Base-by-base conservation (phyloP, 2,888 invertebrate genomes). In the Melieria crassipennis region DNA sequence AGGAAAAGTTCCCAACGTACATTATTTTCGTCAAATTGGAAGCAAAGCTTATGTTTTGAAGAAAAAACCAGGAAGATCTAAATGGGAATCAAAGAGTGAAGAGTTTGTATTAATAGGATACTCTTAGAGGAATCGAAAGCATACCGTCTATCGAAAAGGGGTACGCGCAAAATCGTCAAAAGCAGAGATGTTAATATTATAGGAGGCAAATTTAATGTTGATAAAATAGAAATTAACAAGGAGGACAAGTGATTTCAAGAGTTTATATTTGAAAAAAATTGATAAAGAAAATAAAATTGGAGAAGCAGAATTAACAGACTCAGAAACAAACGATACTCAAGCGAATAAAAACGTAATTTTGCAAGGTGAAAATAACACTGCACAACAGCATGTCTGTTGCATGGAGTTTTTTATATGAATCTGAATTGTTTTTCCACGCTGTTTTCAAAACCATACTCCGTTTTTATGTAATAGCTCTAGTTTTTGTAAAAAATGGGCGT, bases 61-160 rank as follows among this genome's bases (percentile, higher is more conserved):
- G 10, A 74, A 74, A 43, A n/a, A 11, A 10, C 46, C 47, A 60
- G 50, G 52, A 2, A 30, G 30, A 30, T 30, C 30, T 2, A 30
- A 30, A 30, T 30, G 30, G 30, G 30, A 30, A 30, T 30, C 66
- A 16, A 63, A 55, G 16, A 62, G 64, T 45, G 11, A 73, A 4
- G 65, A 65, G 16, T 68, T 42, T n/a, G 46, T 69, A 0, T 30
- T 65, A 45, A 16, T 70, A 11, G 71, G 71, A 4, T 74, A 71
- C 58, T 66, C 57, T n/a, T n/a, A 5, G 61, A 55, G 9, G 70
- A 73, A 43, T 70, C 70, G 7, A 73, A 73, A 56, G 69, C 75
- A 3, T 73, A 69, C 48, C 62, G 67, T 4, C 42, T 73, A 46
- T 73, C 64, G 69, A 69, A 68, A 47, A 57, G 50, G 62, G 65